Evolutionary conservation across 2,888 invertebrate genomes (phyloP), one percentile per base, ranked within the genome.

Genomic region (Pheosia tremula): DNA sequence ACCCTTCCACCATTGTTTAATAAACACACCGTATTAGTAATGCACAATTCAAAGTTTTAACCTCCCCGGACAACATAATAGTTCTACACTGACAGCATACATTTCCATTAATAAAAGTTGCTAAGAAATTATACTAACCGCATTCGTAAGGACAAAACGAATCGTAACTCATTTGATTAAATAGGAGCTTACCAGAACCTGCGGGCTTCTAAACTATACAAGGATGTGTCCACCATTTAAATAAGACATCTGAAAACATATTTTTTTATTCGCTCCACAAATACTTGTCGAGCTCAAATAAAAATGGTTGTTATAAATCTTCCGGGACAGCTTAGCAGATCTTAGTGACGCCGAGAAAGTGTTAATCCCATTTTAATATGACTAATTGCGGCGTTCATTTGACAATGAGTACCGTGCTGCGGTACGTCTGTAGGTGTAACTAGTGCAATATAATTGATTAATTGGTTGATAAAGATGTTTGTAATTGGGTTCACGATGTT

Each of bases 101-200:
- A 84, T 85, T 87, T 87, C 78, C 83, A 88, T 88, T 87, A 87
- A 80, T 74, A 80, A 82, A 78, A 67, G 71, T 67, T 70, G 71
- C 65, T 71, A 76, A 81, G 80, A 82, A 84, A 82, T 77, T 83
- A 77, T 84, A 24, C 24, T 24, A 90, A 89, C 89, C 86, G 84
- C 85, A 86, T 84, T 83, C 81, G 77, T 71, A 63, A 79, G 59
- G 61, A 58, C 66, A 80, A 86, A 86, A 92, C 89, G 84, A 90
- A 86, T 87, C 92, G 88, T 91, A 91, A 90, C 91, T 92, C 90
- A 93, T 92, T 91, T 85, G 88, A 90, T 93, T 92, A 90, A 88
- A 74, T 74, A 69, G 78, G 78, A 59, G 69, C 70, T 71, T 83
- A 79, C 79, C 80, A 73, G 71, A 75, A 77, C 78, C 90, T 91